Percentiles rank a stretch among this genome's conserved stretches.
phyloP scores from a whole-genome alignment of 2,113 vertebrate genomes.

The Clarias magur region DNA sequence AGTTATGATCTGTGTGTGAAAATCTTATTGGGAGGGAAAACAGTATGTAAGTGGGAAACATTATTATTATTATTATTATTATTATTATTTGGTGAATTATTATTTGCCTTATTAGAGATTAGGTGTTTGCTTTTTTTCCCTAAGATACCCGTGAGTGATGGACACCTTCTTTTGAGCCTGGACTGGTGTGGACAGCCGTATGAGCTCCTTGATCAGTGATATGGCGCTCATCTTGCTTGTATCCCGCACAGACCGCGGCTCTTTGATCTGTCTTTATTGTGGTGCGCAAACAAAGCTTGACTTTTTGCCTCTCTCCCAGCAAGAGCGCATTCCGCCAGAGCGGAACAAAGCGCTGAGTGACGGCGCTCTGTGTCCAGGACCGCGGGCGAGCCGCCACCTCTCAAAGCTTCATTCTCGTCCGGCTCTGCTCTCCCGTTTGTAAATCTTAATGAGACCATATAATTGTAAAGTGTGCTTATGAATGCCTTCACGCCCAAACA shows the following conservation, averaged over 20 bases:
- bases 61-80: background rate
- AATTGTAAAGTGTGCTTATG: constrained; percentile 55
- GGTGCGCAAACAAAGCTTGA: constrained; percentile 78
- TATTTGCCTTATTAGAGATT: background rate
- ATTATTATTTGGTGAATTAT: background rate
- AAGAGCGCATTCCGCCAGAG: constrained; percentile 71
- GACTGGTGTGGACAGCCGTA: constrained; percentile 67
- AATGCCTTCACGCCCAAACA: constrained; percentile 50
- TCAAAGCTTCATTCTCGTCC: constrained; percentile 51
- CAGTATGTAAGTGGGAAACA: background rate
- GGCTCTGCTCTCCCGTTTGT: constrained; percentile 46
- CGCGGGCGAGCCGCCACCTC: constrained; percentile 47
- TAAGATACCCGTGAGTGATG: constrained; percentile 65
- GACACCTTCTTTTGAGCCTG: constrained; percentile 76
- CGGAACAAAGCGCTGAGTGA: constrained; percentile 65
- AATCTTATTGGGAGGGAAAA: background rate
- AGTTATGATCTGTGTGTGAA: background rate
- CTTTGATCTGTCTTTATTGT: constrained; percentile 84
- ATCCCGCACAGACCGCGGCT: constrained; percentile 69
- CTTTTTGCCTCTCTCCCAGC: constrained; percentile 70
- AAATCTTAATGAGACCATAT: constrained; percentile 56
- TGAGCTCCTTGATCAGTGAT: constrained; percentile 82
- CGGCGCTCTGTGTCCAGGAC: constrained; percentile 68
- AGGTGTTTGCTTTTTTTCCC: background rate
- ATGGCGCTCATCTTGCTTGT: constrained; percentile 62